phyloP scores from a whole-genome alignment of 2,888 invertebrate genomes.

The Lochmaea capreae region DNA sequence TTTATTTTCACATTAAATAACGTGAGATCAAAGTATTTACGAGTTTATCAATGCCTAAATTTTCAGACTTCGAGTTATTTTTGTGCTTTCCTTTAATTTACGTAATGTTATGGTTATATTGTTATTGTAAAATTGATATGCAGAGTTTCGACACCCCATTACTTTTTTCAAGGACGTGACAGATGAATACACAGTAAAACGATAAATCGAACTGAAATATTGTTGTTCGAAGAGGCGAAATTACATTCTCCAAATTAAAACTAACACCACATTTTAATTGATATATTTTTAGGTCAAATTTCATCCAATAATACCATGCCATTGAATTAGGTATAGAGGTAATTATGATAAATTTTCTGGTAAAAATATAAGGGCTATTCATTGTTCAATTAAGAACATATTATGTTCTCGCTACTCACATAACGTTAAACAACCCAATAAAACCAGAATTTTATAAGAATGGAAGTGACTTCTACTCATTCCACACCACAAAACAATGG shows the following conservation, averaged over 20 bases:
- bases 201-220: conserved; percentile 17
- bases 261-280: conserved; percentile 41
- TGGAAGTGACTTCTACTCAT: conserved; percentile 15
- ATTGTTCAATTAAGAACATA: conserved; percentile 42
- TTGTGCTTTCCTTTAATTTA: too few species aligned
- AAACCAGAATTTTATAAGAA: background rate
- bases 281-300: conserved; percentile 41
- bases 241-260: conserved; percentile 36
- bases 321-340: conserved; percentile 39
- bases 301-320: conserved; percentile 37
- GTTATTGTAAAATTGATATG: too few species aligned
- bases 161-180: background rate
- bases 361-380: conserved; percentile 43
- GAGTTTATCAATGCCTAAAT: too few species aligned
- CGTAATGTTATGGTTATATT: too few species aligned
- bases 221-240: conserved; percentile 19
- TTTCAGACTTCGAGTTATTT: too few species aligned
- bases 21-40: too few species aligned
- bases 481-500: background rate
- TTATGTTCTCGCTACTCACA: conserved; percentile 38
- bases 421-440: conserved; percentile 18
- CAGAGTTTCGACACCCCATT: too few species aligned
- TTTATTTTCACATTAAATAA: too few species aligned
- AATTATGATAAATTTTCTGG: conserved; percentile 41
- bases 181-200: conserved; percentile 27